A percentile compares a stretch with the other conserved stretches of the same genome.
Evolutionary conservation across 1,140 invertebrate species (phyloP).

Genomic region (Drosophila takahashii): DNA sequence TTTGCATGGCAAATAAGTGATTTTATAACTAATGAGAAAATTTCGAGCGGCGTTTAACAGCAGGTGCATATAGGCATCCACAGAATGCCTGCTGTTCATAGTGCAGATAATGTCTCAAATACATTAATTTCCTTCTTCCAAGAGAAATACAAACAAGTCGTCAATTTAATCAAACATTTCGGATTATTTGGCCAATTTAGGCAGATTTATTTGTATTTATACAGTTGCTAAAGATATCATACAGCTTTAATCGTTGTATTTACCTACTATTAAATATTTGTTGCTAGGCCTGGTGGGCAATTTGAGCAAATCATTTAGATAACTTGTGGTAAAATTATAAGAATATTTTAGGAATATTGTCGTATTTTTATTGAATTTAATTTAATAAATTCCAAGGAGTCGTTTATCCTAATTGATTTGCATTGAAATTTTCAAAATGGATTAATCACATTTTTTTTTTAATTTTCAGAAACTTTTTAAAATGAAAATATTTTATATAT

Average conservation of each 20-base stretch:
- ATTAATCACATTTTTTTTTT: no score
- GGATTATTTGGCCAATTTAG: constrained; percentile 16
- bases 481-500: no score
- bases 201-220: constrained; percentile 7
- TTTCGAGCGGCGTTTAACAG: constrained; percentile 19
- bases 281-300: neutral
- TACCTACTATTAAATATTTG: constrained; percentile 15
- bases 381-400: no score
- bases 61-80: neutral
- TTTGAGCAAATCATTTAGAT: neutral
- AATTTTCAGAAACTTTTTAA: no score
- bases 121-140: constrained; percentile 10
- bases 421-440: no score
- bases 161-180: constrained; percentile 34
- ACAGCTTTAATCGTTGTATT: constrained; percentile 2
- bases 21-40: constrained; percentile 50
- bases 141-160: constrained; percentile 17
- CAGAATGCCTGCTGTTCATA: constrained; percentile 13
- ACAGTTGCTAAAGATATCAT: neutral
- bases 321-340: no score
- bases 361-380: no score
- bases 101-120: constrained; percentile 25
- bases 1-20: constrained; percentile 49
- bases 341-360: no score
- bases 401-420: no score